Percentiles rank a stretch among this genome's conserved stretches.
These are phyloP conservation scores for Cherax destructor DNA, from an alignment of 1,140 invertebrate species.

Conservation along the genomic window DNA sequence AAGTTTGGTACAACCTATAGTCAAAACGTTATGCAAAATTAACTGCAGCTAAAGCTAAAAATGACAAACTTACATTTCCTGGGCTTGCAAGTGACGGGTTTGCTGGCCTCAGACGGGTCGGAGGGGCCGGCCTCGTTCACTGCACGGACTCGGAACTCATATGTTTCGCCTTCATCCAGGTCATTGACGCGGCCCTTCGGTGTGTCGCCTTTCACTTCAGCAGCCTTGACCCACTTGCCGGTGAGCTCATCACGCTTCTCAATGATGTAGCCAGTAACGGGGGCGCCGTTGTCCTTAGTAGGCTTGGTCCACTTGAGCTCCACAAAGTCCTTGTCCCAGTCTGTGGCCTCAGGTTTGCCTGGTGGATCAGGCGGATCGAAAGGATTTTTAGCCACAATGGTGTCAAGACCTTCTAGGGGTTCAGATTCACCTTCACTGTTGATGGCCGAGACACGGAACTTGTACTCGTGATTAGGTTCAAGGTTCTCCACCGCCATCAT, in stretches of 20 bases:
- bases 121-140: constrained; percentile 77
- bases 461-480: constrained; percentile 95
- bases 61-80: constrained; percentile 86
- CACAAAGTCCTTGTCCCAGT: constrained; percentile 96
- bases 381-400: constrained; percentile 97
- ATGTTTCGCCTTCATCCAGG: constrained; percentile 89
- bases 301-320: constrained; percentile 95
- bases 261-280: constrained; percentile 94
- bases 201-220: constrained; percentile 84
- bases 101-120: constrained; percentile 85
- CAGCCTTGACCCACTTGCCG: constrained; percentile 90
- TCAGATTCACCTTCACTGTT: constrained; percentile 97
- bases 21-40: no score
- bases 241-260: constrained; percentile 95
- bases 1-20: no score
- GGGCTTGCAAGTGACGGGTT: constrained; percentile 91
- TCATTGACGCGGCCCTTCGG: constrained; percentile 87
- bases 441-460: constrained; percentile 96
- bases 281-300: constrained; percentile 91
- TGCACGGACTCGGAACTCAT: constrained; percentile 91
- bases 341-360: constrained; percentile 89
- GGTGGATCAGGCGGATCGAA: constrained; percentile 96
- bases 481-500: constrained; percentile 90
- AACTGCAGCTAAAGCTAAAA: no score
- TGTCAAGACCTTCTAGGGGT: constrained; percentile 90